phyloP scores from a whole-genome alignment of 2,888 invertebrate genomes.

The Dryocosmus kuriphilus region DNA sequence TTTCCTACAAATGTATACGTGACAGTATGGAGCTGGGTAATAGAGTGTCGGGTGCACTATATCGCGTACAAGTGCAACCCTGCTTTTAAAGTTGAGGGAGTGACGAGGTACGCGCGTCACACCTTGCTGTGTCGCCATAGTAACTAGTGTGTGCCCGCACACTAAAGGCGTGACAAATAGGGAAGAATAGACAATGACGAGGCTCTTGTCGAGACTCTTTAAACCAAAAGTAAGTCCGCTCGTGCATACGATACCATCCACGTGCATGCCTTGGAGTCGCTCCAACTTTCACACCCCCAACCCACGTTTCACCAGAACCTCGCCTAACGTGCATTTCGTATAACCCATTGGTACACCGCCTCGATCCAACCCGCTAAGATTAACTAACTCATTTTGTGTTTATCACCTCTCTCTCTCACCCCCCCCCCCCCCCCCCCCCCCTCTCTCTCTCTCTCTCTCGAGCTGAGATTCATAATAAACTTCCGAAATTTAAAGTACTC shows the following conservation, averaged over 20 bases:
- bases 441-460: not conserved
- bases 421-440: no score
- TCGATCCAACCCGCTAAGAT: constrained; percentile 15
- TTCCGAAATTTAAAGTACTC: not conserved
- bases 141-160: constrained; percentile 63
- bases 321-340: constrained; percentile 17
- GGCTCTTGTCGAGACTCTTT: constrained; percentile 58
- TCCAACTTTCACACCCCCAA: constrained; percentile 57
- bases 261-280: constrained; percentile 61
- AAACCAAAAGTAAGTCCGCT: constrained; percentile 52
- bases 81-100: constrained; percentile 53
- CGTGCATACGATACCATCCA: constrained; percentile 56
- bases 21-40: constrained; percentile 43
- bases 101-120: constrained; percentile 53
- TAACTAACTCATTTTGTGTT: constrained; percentile 21
- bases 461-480: not conserved
- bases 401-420: not conserved
- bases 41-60: constrained; percentile 53
- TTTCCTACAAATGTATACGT: constrained; percentile 50
- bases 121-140: constrained; percentile 66
- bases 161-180: constrained; percentile 72
- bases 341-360: constrained; percentile 12
- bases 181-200: constrained; percentile 73
- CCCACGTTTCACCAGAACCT: constrained; percentile 31
- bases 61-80: constrained; percentile 49